These are phyloP conservation scores for Dexiosoma caninum DNA, from an alignment of 2,888 invertebrate genomes.

Conservation along the genomic window DNA sequence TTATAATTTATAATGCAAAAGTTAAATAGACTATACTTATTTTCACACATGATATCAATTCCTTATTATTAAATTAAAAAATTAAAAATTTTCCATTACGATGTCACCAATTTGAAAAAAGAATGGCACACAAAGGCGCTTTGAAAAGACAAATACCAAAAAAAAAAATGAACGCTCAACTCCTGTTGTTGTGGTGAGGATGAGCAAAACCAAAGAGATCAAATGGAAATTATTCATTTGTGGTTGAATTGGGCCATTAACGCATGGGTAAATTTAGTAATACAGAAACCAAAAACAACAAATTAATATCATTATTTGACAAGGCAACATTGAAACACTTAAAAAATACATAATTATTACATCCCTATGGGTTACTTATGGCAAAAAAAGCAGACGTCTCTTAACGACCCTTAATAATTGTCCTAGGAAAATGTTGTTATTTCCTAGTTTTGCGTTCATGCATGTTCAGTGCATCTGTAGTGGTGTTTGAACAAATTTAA, in stretches of 20 bases:
- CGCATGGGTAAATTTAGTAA: slow-evolving; percentile 69
- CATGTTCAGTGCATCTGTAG: too few relatives aligned
- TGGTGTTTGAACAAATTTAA: slow-evolving; percentile 50
- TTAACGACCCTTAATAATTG: slow-evolving; percentile 42
- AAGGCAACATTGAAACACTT: slow-evolving; percentile 46
- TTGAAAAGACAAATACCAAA: too few relatives aligned
- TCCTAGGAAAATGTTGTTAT: slow-evolving; percentile 8
- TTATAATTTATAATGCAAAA: too few relatives aligned
- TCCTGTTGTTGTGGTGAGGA: slow-evolving; percentile 67
- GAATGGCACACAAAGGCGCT: background rate
- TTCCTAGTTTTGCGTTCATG: slow-evolving; percentile 5
- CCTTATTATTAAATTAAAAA: slow-evolving; percentile 4
- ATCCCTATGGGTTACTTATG: slow-evolving; percentile 36
- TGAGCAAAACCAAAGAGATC: slow-evolving; percentile 65
- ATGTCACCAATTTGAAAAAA: slow-evolving; percentile 48
- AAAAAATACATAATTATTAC: slow-evolving; percentile 18
- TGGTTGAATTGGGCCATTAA: slow-evolving; percentile 69
- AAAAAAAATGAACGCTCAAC: background rate
- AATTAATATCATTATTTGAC: slow-evolving; percentile 23
- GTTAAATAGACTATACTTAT: too few relatives aligned
- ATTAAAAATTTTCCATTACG: slow-evolving; percentile 43
- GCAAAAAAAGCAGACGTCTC: background rate
- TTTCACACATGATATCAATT: background rate
- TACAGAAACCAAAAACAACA: slow-evolving; percentile 38
- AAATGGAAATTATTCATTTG: slow-evolving; percentile 61